Evolutionary conservation across 2,113 vertebrate genomes (phyloP).

Genomic region (Pelusios castaneus): DNA sequence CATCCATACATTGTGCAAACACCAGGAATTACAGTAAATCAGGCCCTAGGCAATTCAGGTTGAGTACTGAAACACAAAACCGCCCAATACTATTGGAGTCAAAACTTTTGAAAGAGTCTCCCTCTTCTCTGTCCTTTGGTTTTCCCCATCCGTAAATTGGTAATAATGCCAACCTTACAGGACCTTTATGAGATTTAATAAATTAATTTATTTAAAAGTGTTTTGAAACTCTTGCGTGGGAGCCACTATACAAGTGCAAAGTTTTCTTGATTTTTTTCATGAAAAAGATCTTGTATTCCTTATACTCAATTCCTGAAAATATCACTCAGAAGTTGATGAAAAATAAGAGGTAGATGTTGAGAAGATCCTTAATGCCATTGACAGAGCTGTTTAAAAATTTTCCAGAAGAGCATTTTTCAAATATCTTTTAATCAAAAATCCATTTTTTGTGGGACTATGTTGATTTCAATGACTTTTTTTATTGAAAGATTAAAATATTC

Average conservation of each 20-base stretch:
- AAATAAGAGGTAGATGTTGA: slow-evolving; percentile 24
- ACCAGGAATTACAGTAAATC: slow-evolving; percentile 33
- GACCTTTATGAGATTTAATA: slow-evolving; percentile 41
- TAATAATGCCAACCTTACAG: slow-evolving; percentile 31
- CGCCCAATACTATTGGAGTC: slow-evolving; percentile 24
- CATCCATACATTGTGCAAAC: neutral
- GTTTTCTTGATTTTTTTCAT: slow-evolving; percentile 64
- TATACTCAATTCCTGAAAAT: slow-evolving; percentile 54
- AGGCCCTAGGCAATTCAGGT: slow-evolving; percentile 12
- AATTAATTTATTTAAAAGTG: slow-evolving; percentile 1
- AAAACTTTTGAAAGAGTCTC: slow-evolving; percentile 7
- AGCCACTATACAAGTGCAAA: slow-evolving; percentile 59
- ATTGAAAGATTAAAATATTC: slow-evolving; percentile 52
- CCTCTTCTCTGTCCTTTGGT: neutral
- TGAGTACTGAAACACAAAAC: neutral
- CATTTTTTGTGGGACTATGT: slow-evolving; percentile 37
- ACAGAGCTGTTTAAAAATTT: slow-evolving; percentile 58
- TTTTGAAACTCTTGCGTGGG: slow-evolving; percentile 48
- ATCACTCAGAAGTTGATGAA: slow-evolving; percentile 51
- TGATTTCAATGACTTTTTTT: slow-evolving; percentile 26
- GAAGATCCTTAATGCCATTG: slow-evolving; percentile 66
- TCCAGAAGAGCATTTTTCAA: slow-evolving; percentile 30
- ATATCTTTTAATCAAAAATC: slow-evolving; percentile 62
- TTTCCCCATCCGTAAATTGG: slow-evolving; percentile 31
- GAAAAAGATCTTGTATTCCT: slow-evolving; percentile 57